Evolutionary conservation across 1,140 invertebrate species (phyloP).

Genomic region (Rhopalosiphum padi): DNA sequence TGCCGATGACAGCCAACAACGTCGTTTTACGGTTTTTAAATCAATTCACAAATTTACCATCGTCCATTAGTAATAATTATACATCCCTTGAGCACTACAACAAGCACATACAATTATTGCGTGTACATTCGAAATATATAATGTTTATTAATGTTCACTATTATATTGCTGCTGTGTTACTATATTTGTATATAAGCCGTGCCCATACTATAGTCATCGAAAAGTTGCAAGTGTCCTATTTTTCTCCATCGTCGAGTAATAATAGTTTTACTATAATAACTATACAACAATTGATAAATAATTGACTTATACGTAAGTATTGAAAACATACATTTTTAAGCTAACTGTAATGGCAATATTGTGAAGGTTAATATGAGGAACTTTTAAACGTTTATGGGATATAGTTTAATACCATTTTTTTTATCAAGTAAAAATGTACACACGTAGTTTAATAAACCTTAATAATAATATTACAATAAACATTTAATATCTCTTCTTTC

Average conservation of each 20-base stretch:
- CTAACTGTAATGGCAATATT: not conserved
- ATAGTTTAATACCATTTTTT: not conserved
- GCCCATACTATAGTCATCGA: not conserved
- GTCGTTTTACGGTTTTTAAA: not conserved
- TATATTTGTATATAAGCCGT: not conserved
- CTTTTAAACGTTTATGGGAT: not conserved
- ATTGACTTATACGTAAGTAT: too few relatives aligned
- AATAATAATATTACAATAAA: not conserved
- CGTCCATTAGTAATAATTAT: slow-evolving; percentile 26
- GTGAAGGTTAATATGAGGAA: not conserved
- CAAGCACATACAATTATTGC: not conserved
- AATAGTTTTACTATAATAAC: not conserved
- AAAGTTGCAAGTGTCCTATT: not conserved
- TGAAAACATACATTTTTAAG: not conserved
- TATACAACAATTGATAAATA: not conserved
- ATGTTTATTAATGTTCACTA: not conserved
- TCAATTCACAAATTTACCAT: not conserved
- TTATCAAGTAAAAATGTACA: not conserved
- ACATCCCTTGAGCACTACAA: not conserved
- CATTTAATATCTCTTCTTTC: not conserved
- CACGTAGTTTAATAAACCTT: not conserved
- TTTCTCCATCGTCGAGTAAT: too few relatives aligned
- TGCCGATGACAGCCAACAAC: not conserved
- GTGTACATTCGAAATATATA: not conserved
- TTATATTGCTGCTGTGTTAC: not conserved